Evolutionary conservation across 2,113 vertebrate species (phyloP).

Genomic region (Lagenorhynchus albirostris): DNA sequence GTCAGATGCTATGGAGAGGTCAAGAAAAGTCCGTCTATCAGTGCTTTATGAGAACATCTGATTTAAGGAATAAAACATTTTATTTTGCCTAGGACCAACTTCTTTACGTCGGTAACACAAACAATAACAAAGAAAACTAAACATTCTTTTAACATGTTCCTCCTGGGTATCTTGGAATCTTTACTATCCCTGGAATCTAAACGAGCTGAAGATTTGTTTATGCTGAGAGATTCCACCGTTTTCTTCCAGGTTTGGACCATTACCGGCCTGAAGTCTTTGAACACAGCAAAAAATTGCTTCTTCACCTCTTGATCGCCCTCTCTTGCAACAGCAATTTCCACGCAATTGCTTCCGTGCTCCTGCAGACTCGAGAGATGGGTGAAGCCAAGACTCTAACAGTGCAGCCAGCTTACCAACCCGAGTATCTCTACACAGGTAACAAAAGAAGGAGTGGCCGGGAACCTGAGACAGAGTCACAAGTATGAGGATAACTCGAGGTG

Average conservation of each 20-base stretch:
- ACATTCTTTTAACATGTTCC: constrained; percentile 12
- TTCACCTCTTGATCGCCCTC: constrained; percentile 95
- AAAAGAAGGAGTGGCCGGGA: background rate
- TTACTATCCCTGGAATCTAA: constrained; percentile 71
- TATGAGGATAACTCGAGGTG: too few relatives aligned
- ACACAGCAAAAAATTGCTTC: constrained; percentile 96
- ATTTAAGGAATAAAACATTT: constrained; percentile 15
- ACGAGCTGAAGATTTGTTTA: constrained; percentile 63
- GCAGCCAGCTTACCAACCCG: constrained; percentile 91
- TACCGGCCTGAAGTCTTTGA: constrained; percentile 98
- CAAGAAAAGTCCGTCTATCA: background rate
- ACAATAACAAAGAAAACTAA: constrained; percentile 40
- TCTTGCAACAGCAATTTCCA: constrained; percentile 97
- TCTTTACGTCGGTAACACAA: constrained; percentile 39
- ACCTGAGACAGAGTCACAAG: background rate
- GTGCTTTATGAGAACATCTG: background rate
- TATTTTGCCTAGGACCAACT: constrained; percentile 37
- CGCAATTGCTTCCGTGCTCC: constrained; percentile 94
- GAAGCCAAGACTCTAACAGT: constrained; percentile 95
- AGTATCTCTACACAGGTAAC: constrained; percentile 94
- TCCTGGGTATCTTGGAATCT: constrained; percentile 61
- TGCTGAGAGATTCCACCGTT: constrained; percentile 51
- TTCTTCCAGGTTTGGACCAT: constrained; percentile 93
- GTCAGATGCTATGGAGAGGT: background rate
- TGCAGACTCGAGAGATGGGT: constrained; percentile 94